Evolutionary conservation across 2,888 invertebrate species (phyloP).

Genomic region (Dioctria linearis): DNA sequence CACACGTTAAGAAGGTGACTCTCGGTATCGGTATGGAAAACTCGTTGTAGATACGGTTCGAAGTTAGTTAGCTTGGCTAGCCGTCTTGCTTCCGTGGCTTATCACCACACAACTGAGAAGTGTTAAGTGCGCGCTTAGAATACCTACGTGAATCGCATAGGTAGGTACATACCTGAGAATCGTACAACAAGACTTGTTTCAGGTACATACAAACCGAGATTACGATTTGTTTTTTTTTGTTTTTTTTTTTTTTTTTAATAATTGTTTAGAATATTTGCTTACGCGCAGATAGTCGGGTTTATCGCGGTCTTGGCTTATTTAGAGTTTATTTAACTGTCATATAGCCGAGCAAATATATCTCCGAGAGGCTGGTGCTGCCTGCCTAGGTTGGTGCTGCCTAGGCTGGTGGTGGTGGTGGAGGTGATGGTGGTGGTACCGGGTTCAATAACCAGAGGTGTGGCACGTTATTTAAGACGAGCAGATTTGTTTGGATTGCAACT

Average conservation of each 20-base stretch:
- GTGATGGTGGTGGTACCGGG: not conserved
- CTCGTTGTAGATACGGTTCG: slow-evolving; percentile 20
- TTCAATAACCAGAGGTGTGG: slow-evolving; percentile 36
- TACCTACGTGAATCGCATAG: not conserved
- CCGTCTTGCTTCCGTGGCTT: slow-evolving; percentile 43
- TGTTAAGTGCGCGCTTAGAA: slow-evolving; percentile 25
- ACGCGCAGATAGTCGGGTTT: slow-evolving; percentile 23
- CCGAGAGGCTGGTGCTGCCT: not conserved
- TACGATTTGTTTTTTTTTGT: slow-evolving; percentile 4
- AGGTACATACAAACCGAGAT: not conserved
- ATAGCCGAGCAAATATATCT: slow-evolving; percentile 1
- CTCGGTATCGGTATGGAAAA: slow-evolving; percentile 19
- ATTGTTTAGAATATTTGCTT: slow-evolving; percentile 40
- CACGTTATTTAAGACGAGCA: slow-evolving; percentile 11
- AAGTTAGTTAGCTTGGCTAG: not conserved
- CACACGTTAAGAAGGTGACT: slow-evolving; percentile 31
- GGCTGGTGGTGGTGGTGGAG: no score
- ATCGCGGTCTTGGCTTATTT: slow-evolving; percentile 44
- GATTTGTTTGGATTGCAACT: no score
- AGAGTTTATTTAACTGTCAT: slow-evolving; percentile 43
- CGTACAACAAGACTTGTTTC: slow-evolving; percentile 2
- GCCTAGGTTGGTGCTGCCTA: slow-evolving; percentile 17
- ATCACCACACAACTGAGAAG: slow-evolving; percentile 7
- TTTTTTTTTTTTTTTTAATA: slow-evolving; percentile 2
- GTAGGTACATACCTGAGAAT: not conserved